Percentiles rank a stretch among this genome's conserved stretches.
phyloP scores from a whole-genome alignment of 2,888 invertebrate genomes.

The Eulithis prunata region DNA sequence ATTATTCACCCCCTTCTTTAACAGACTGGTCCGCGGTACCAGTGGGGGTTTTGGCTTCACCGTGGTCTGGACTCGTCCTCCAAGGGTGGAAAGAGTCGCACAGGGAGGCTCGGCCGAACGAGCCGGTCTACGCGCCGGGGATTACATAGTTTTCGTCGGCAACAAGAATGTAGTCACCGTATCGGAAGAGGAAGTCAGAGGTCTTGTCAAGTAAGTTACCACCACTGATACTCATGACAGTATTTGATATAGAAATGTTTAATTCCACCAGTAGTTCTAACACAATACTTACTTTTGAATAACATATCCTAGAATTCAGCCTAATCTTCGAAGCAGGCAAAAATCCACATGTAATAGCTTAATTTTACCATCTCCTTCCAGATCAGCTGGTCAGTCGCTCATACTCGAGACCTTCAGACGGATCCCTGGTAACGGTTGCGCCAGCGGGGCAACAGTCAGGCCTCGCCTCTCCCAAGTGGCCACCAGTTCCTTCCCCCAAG shows the following conservation, averaged over 20 bases:
- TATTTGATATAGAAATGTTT: background rate
- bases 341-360: background rate
- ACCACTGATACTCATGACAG: background rate
- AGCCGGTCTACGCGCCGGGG: constrained; percentile 92
- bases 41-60: constrained; percentile 92
- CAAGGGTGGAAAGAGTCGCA: constrained; percentile 93
- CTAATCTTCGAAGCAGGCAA: too few species aligned
- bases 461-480: constrained; percentile 64
- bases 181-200: constrained; percentile 87
- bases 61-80: constrained; percentile 95
- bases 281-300: too few species aligned
- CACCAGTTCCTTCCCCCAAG: constrained; percentile 54
- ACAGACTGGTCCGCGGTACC: constrained; percentile 76
- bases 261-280: background rate
- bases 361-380: constrained; percentile 59
- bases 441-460: constrained; percentile 55
- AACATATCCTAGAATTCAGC: too few species aligned
- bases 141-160: constrained; percentile 95
- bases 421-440: constrained; percentile 75
- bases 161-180: constrained; percentile 94
- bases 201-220: constrained; percentile 86
- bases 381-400: constrained; percentile 88
- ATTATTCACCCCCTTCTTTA: background rate
- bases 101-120: constrained; percentile 92
- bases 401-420: constrained; percentile 89